Evolutionary conservation across 2,888 invertebrate species (phyloP).

Genomic region (Oscheius myriophilus): DNA sequence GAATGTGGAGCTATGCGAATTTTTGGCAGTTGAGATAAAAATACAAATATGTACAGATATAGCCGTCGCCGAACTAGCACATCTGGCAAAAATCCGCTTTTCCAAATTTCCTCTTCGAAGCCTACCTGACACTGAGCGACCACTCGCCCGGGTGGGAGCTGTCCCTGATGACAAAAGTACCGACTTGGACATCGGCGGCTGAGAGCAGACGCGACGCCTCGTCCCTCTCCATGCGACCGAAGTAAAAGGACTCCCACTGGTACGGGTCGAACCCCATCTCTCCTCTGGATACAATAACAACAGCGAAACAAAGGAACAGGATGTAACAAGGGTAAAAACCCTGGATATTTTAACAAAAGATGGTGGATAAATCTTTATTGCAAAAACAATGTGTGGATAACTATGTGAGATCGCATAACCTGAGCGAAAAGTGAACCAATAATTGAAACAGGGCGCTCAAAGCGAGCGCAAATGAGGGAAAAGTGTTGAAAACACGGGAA

Average conservation of each 20-base stretch:
- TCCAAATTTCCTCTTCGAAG: too few species aligned
- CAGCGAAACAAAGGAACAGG: too few species aligned
- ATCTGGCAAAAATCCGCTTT: too few species aligned
- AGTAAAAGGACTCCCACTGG: constrained; percentile 61
- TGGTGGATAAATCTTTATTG: neutral
- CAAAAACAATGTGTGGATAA: neutral
- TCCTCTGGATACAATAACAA: too few species aligned
- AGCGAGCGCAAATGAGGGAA: too few species aligned
- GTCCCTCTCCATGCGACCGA: constrained; percentile 55
- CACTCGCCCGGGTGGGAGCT: constrained; percentile 56
- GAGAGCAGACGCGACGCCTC: constrained; percentile 52
- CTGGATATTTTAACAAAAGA: neutral
- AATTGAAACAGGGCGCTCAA: too few species aligned
- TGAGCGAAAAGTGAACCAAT: too few species aligned
- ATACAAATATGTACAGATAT: too few species aligned
- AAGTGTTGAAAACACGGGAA: too few species aligned
- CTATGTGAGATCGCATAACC: neutral
- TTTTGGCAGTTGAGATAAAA: too few species aligned
- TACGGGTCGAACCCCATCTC: constrained; percentile 58
- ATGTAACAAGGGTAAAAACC: neutral
- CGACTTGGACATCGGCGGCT: constrained; percentile 37
- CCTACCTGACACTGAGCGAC: constrained; percentile 59
- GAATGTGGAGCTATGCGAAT: too few species aligned
- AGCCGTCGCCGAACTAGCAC: too few species aligned
- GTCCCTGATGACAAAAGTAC: constrained; percentile 63